A percentile compares a stretch with the other conserved stretches of the same genome.
phyloP scores from a whole-genome alignment of 2,888 invertebrate species.

The Cosmopolites sordidus region DNA sequence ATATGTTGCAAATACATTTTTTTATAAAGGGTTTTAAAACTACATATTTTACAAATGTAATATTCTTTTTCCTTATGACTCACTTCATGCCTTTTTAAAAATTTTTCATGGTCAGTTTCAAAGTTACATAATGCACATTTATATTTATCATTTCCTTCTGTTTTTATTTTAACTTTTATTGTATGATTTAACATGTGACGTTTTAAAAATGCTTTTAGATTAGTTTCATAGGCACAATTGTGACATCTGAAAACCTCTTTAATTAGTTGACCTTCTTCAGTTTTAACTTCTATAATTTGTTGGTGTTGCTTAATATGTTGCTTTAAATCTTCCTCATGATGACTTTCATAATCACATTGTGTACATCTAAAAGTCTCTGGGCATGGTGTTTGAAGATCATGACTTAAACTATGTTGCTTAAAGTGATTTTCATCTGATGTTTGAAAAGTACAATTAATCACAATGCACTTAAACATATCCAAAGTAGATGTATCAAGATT shows the following conservation, averaged over 20 bases:
- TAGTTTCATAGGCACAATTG: constrained; percentile 24
- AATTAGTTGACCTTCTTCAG: background rate
- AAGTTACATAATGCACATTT: constrained; percentile 18
- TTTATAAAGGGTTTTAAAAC: constrained; percentile 22
- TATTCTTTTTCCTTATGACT: constrained; percentile 16
- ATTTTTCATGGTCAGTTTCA: constrained; percentile 21
- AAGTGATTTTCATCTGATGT: constrained; percentile 12
- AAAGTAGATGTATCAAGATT: background rate
- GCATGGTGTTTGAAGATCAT: constrained; percentile 17
- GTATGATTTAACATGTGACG: constrained; percentile 22
- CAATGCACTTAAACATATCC: constrained; percentile 10
- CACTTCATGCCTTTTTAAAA: constrained; percentile 19
- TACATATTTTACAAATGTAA: constrained; percentile 18
- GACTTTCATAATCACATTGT: constrained; percentile 16
- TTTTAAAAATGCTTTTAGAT: constrained; percentile 24
- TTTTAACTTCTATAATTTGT: background rate
- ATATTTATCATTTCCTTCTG: constrained; percentile 13
- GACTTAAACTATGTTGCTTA: constrained; percentile 17
- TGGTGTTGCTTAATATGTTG: constrained; percentile 17
- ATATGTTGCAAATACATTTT: constrained; percentile 19
- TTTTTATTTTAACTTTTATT: constrained; percentile 18
- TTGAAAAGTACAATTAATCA: constrained; percentile 14
- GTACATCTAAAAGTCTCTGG: constrained; percentile 18
- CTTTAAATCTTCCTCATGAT: constrained; percentile 14
- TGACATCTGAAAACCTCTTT: constrained; percentile 15